Base-by-base conservation (phyloP, 1,140 invertebrate genomes). In the Doryteuthis pealeii region DNA sequence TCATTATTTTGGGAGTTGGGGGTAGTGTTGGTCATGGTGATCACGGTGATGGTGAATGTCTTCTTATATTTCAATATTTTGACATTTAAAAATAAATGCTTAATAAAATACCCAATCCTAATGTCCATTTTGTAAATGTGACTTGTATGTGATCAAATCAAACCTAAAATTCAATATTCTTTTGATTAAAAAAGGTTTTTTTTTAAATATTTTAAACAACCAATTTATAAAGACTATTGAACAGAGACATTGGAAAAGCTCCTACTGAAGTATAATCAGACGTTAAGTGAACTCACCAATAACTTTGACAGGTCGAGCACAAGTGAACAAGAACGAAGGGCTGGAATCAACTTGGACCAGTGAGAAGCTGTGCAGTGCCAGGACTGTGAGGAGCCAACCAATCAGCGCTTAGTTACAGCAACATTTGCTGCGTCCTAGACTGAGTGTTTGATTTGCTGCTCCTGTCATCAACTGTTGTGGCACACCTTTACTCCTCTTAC, bases 241-340 rank as follows among this genome's bases (percentile, higher is more conserved):
- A n/a, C n/a, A n/a, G n/a, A n/a, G n/a, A n/a, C n/a, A 40, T 40
- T 40, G 75, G 62, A 30, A 14, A 28, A 54, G 26, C 65, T 49
- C 35, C 74, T 30, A 68, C 22, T 22, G 28, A 74, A 72, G 28
- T 35, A 22, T 68, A 33, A 43, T 31, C 54, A 77, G 54, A 62
- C 26, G 10, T 62, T 62, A 18, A 28, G 10, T 14, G 54, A 62
- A 62, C 54, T 62, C 54, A 62, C 54, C 54, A 28, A 62, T 62
- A 62, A 28, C 54, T 14, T 22, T n/a, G 54, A 62, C 54, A 62
- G 54, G 54, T 28, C 54, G 18, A 62, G 54, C n/a, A n/a, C 54
- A 28, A n/a, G 6, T n/a, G 54, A 22, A 62, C 18, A 28, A n/a
- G 26, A 28, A 62, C 5, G 1, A 28, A 18, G 54, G 26, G 18